phyloP scores from a whole-genome alignment of 1,140 invertebrate genomes.

The Scaptomyza graminum region DNA sequence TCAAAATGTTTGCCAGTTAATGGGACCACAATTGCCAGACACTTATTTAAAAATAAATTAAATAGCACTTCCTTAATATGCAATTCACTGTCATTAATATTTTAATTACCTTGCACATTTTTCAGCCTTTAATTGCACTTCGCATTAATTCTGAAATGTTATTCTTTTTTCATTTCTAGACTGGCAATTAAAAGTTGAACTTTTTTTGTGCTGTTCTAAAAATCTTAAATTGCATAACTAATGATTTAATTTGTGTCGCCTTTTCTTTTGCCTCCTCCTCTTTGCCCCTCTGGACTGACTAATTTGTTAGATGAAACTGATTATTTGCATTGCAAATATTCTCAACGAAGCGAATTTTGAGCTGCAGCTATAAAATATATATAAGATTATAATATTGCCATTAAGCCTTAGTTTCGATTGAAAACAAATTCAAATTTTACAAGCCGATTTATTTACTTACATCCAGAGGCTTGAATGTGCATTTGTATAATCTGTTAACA shows the following conservation, averaged over 20 bases:
- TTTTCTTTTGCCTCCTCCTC: slow-evolving; percentile 29
- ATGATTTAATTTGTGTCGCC: slow-evolving; percentile 74
- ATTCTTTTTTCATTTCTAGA: slow-evolving; percentile 7
- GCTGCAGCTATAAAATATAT: slow-evolving; percentile 51
- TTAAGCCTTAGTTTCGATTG: slow-evolving; percentile 23
- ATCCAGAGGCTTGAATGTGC: no score
- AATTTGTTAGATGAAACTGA: slow-evolving; percentile 65
- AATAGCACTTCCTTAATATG: neutral
- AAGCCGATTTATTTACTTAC: neutral
- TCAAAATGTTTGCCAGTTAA: neutral
- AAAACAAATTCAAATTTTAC: slow-evolving; percentile 9
- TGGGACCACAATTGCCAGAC: neutral
- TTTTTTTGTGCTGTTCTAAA: slow-evolving; percentile 35
- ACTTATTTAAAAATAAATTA: slow-evolving; percentile 1
- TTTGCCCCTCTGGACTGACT: slow-evolving; percentile 23
- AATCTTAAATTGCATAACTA: slow-evolving; percentile 76
- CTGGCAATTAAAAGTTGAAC: slow-evolving; percentile 60
- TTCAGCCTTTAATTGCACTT: slow-evolving; percentile 8
- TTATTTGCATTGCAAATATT: slow-evolving; percentile 77
- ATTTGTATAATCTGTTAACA: no score
- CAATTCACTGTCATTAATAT: neutral
- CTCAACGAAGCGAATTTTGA: slow-evolving; percentile 43
- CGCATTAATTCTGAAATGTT: slow-evolving; percentile 2
- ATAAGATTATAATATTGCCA: neutral
- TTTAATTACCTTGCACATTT: slow-evolving; percentile 13